phyloP scores from a whole-genome alignment of 2,888 invertebrate genomes.

The Eristalinus aeneus region DNA sequence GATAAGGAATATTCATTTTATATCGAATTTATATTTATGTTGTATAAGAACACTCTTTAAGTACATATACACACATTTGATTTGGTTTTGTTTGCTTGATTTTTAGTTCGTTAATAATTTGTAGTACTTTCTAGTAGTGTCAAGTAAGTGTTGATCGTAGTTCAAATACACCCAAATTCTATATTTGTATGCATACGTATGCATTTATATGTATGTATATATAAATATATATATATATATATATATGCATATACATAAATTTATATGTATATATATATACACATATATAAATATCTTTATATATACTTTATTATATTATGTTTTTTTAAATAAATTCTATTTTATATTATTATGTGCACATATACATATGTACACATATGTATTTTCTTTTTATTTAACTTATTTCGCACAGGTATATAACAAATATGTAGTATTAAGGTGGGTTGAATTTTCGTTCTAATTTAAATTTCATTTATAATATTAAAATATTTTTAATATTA shows the following conservation, averaged over 20 bases:
- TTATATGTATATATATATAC: constrained; percentile 17
- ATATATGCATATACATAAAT: constrained; percentile 41
- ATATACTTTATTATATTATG: background rate
- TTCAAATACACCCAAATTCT: constrained; percentile 37
- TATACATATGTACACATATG: too few species aligned
- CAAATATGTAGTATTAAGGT: constrained; percentile 79
- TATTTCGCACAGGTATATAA: constrained; percentile 77
- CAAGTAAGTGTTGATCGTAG: constrained; percentile 32
- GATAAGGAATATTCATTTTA: constrained; percentile 7
- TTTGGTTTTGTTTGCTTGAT: constrained; percentile 7
- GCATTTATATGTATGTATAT: background rate
- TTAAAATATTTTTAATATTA: too few species aligned
- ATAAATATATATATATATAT: too few species aligned
- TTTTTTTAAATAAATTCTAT: constrained; percentile 21
- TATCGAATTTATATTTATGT: constrained; percentile 27
- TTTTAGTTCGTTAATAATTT: constrained; percentile 7
- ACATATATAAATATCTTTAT: constrained; percentile 21
- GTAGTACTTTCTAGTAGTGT: background rate
- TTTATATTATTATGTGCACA: too few species aligned
- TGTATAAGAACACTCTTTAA: background rate
- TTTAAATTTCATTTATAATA: constrained; percentile 30
- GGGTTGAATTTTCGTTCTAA: constrained; percentile 79
- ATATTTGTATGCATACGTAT: constrained; percentile 5
- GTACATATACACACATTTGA: background rate
- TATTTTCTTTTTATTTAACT: constrained; percentile 39